Conservation (phyloP, 2,888 invertebrate genomes). For the Acronicta psi region DNA sequence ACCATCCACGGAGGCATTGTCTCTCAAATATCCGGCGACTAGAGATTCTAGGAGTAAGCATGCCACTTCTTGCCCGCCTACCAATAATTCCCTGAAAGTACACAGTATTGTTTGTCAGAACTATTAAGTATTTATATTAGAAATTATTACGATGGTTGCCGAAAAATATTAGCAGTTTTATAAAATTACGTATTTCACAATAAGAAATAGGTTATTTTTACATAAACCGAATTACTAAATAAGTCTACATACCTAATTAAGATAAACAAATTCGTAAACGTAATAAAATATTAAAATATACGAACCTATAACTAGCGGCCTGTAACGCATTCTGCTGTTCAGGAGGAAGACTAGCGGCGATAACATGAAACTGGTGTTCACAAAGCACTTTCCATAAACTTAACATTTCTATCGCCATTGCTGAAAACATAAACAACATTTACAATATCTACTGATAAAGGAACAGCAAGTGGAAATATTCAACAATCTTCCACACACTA, state of each 20-base stretch:
- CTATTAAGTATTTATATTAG: no score
- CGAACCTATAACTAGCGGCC: slow-evolving; percentile 89
- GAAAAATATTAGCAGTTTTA: no score
- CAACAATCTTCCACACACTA: no score
- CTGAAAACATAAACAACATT: slow-evolving; percentile 60
- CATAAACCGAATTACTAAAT: no score
- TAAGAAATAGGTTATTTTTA: no score
- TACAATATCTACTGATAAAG: background rate
- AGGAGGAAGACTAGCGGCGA: slow-evolving; percentile 91
- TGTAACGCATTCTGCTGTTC: slow-evolving; percentile 90
- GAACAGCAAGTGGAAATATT: no score
- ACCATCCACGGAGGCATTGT: slow-evolving; percentile 97
- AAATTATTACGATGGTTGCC: no score
- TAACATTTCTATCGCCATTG: slow-evolving; percentile 95
- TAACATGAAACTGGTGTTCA: slow-evolving; percentile 96
- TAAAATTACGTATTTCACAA: no score
- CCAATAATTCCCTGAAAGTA: slow-evolving; percentile 91
- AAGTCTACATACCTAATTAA: no score
- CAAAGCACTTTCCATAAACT: slow-evolving; percentile 97
- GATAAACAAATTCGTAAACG: background rate
- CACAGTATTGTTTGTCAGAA: background rate
- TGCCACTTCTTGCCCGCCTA: slow-evolving; percentile 92
- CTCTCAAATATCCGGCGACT: slow-evolving; percentile 97
- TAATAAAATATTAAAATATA: background rate
- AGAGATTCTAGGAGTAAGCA: slow-evolving; percentile 93